phyloP scores from a whole-genome alignment of 1,140 invertebrate species.

The Phthorimaea operculella region DNA sequence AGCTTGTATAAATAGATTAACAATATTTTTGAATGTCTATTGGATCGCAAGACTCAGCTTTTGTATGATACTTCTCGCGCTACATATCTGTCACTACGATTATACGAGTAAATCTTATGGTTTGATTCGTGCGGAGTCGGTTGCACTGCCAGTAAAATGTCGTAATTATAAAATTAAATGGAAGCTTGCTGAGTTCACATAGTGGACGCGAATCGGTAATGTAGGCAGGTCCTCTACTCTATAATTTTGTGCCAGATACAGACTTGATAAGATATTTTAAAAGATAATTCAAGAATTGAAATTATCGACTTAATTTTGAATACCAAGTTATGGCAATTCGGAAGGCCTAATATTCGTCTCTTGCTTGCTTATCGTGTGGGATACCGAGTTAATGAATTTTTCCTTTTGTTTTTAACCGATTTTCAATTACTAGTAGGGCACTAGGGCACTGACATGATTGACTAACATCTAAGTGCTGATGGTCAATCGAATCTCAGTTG shows the following conservation, averaged over 20 bases:
- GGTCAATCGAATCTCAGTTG: too few relatives aligned
- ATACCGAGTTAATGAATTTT: too few relatives aligned
- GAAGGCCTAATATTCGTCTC: too few relatives aligned
- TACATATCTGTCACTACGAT: constrained; percentile 45
- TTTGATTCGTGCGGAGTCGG: constrained; percentile 22
- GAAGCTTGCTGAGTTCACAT: constrained; percentile 42
- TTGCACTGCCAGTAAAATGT: constrained; percentile 54
- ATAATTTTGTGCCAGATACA: background rate
- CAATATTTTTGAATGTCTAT: constrained; percentile 13
- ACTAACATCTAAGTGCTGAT: too few relatives aligned
- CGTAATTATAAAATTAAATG: constrained; percentile 9
- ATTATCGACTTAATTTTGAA: too few relatives aligned
- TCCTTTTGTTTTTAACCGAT: too few relatives aligned
- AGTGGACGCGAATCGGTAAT: constrained; percentile 27
- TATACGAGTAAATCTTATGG: background rate
- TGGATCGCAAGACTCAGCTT: constrained; percentile 21
- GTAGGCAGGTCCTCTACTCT: constrained; percentile 16
- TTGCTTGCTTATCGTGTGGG: too few relatives aligned
- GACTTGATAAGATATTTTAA: background rate
- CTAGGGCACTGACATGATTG: too few relatives aligned
- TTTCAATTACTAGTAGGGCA: too few relatives aligned
- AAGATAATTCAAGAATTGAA: too few relatives aligned
- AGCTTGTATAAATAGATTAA: constrained; percentile 8
- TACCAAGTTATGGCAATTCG: too few relatives aligned
- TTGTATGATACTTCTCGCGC: constrained; percentile 38